Evolutionary conservation across 2,797 vertebrate species (phyloP).

Genomic region (Streptopelia turtur): DNA sequence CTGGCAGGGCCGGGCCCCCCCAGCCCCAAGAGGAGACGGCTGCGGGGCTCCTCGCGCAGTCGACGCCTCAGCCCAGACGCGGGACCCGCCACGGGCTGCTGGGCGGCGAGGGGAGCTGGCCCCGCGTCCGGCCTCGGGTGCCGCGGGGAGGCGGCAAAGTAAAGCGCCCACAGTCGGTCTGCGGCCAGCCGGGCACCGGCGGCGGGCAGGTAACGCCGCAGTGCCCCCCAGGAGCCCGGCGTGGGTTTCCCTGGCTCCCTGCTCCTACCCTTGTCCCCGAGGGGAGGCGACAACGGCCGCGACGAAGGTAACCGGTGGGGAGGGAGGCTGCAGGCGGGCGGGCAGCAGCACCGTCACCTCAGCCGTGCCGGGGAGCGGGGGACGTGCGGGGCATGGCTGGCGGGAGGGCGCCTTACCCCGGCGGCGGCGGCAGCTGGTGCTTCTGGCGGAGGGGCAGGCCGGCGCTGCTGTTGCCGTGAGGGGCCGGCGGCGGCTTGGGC

Average conservation of each 20-base stretch:
- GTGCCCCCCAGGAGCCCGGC: background rate
- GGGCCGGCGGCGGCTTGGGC: constrained; percentile 35
- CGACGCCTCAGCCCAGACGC: background rate
- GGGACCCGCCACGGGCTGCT: background rate
- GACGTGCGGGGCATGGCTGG: background rate
- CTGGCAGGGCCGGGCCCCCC: background rate
- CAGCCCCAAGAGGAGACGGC: background rate
- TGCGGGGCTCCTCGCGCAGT: background rate
- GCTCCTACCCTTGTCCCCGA: too few relatives aligned
- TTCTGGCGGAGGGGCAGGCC: constrained; percentile 76
- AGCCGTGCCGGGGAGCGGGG: background rate
- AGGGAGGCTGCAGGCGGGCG: background rate
- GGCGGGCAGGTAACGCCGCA: background rate
- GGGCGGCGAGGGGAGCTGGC: background rate
- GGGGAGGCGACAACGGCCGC: background rate
- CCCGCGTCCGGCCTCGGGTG: background rate
- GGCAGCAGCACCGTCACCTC: background rate
- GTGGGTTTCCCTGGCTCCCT: too few relatives aligned
- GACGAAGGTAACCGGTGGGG: background rate
- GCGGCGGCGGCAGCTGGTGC: constrained; percentile 74
- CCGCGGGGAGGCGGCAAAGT: background rate
- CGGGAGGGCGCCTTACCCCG: constrained; percentile 68
- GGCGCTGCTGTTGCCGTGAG: constrained; percentile 64
- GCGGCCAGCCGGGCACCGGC: background rate
- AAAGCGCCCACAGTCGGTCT: too few relatives aligned